Evolutionary conservation across 2,113 vertebrate genomes (phyloP), one percentile per base, ranked within the genome.

Genomic region (Sceloporus undulatus): DNA sequence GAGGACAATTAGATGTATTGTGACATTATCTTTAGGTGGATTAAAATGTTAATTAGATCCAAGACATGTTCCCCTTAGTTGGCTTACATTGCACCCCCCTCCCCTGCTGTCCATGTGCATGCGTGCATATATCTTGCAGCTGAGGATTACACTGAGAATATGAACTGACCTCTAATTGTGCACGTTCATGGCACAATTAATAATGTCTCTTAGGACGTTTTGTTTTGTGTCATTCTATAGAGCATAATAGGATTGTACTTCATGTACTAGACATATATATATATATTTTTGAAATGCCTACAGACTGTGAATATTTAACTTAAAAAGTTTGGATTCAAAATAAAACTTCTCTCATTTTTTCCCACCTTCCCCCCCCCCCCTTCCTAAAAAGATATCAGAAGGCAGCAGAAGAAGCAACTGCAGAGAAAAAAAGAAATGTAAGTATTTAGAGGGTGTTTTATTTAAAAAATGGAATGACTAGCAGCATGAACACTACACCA

Each of bases 401-500:
- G 87, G 97, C 97, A 25, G 97, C 97, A 78, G 97, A 97, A 89
- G 97, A 98, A 94, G 94, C 97, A 34, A 93, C 93, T 71, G 90
- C 92, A 77, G 97, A 98, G 59, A 97, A 96, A 77, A 97, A 88
- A 90, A 96, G 88, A 92, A 96, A 23, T 84, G 97, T 98, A 94
- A 97, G 95, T 96, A 93, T 91, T 92, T 68, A 88, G 48, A 90
- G 42, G 65, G 85, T 81, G 52, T 25, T 81, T 62, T 21, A 48
- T 48, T 48, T 48, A 6, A 48, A 48, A 48, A 11, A 2, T 77
- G 87, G 68, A 79, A 11, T 59, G 1, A 87, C 85, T 82, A 59
- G 19, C 62, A 83, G 70, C 2, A 2, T 59, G 25, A 48, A n/a
- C 0, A 25, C 18, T n/a, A 89, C n/a, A 9, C 0, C 0, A 76